Percentiles rank a stretch among this genome's conserved stretches.
Evolutionary conservation across 2,113 vertebrate genomes (phyloP).

Genomic region (Malurus elegans): DNA sequence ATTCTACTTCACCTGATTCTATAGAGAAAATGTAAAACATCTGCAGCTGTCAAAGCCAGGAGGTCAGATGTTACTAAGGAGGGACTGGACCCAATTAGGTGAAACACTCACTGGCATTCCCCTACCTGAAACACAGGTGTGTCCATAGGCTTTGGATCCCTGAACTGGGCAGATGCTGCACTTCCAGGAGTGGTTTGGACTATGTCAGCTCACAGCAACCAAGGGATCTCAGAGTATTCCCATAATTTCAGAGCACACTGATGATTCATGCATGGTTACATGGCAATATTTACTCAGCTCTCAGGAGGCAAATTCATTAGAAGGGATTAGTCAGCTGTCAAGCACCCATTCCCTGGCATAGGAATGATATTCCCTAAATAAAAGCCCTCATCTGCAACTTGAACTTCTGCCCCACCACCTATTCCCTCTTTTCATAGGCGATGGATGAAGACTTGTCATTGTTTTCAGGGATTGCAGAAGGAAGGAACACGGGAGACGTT

Average conservation of each 20-base stretch:
- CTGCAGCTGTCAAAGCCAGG: not conserved
- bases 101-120: not conserved
- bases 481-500: rapidly evolving
- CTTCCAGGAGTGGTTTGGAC: not conserved
- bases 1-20: not conserved
- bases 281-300: constrained; percentile 35
- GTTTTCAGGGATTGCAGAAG: not conserved
- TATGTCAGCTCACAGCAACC: not conserved
- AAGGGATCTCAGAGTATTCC: not conserved
- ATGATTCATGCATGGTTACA: constrained; percentile 36
- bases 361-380: not conserved
- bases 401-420: not conserved
- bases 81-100: not conserved
- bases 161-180: not conserved
- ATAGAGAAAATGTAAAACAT: rapidly evolving
- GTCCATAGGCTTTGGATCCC: not conserved
- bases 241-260: not conserved
- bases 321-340: constrained; percentile 25
- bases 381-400: not conserved
- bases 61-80: not conserved
- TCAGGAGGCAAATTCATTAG: constrained; percentile 2
- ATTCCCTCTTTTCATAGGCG: not conserved
- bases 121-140: not conserved
- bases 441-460: not conserved
- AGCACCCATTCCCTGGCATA: not conserved